Base-by-base conservation (phyloP, 2,113 vertebrate species). In the Callopanchax toddi region DNA sequence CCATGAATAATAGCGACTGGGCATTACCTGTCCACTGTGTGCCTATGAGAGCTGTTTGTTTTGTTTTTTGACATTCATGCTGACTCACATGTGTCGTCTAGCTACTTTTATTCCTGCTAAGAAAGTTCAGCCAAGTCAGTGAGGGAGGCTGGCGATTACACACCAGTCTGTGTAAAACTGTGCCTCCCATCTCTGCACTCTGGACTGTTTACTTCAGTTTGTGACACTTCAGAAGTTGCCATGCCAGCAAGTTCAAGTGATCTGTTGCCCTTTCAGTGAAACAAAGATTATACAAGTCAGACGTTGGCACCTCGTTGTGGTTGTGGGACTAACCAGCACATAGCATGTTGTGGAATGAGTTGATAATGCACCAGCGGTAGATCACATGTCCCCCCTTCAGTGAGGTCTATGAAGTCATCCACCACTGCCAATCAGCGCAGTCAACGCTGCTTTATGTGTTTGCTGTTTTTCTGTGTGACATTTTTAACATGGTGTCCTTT, bases 1-100 rank as follows among this genome's bases (percentile, higher is more conserved):
- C 12, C 61, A 62, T 63, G 73, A 71, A 79, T 86, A 82, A 89
- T 83, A 83, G 77, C n/a, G 26, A 70, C 68, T 71, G 74, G 83
- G 77, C 34, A 86, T 83, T 81, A 82, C 83, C 89, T 89, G 85
- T 85, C 9, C 48, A 54, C 15, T 53, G 48, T 53, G 61, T 29
- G 56, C 71, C 72, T 84, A 70, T 73, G 66, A 83, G 64, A 76
- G 62, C 79, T 62, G 59, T 54, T 70, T 83, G 81, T 86, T 54
- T 70, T 83, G 81, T 86, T 88, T 86, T 74, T 68, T 56, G 65
- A 56, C 49, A 57, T 71, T 1, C 23, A 6, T 69, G 76, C 73
- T 89, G 89, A 91, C 79, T 88, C 86, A 86, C 65, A 78, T 70
- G 64, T 0, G 15, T 73, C 74, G 15, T 73, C 74, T 80, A 46